These are phyloP conservation scores for Sarcoramphus papa DNA, from an alignment of 2,797 vertebrate species.

Conservation along the genomic window DNA sequence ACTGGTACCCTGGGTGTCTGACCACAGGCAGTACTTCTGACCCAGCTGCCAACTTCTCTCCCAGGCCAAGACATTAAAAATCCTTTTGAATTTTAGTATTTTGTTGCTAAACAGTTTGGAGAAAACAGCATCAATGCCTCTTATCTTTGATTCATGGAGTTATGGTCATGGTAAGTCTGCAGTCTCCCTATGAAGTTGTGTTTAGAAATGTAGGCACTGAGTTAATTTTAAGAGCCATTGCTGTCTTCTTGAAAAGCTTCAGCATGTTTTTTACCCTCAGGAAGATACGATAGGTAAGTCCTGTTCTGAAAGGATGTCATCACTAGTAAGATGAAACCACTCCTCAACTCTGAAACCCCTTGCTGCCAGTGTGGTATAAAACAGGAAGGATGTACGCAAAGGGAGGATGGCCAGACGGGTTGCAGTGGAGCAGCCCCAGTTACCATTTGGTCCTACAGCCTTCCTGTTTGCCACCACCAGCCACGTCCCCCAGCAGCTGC, in stretches of 20 bases:
- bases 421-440: background rate
- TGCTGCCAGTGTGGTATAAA: background rate
- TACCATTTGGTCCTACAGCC: background rate
- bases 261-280: background rate
- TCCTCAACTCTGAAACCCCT: background rate
- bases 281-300: background rate
- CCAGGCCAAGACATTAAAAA: background rate
- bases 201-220: background rate
- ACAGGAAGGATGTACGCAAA: background rate
- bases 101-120: background rate
- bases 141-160: background rate
- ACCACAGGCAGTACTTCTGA: background rate
- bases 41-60: background rate
- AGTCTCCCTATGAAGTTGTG: background rate
- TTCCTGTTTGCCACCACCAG: background rate
- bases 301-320: background rate
- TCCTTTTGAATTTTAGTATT: background rate
- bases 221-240: background rate
- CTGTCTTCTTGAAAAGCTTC: background rate
- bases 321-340: background rate
- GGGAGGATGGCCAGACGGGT: background rate
- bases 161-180: background rate
- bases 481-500: background rate
- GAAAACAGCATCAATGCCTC: background rate
- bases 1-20: accelerated